phyloP scores from a whole-genome alignment of 2,113 vertebrate species.

The Pachyramphus minor region DNA sequence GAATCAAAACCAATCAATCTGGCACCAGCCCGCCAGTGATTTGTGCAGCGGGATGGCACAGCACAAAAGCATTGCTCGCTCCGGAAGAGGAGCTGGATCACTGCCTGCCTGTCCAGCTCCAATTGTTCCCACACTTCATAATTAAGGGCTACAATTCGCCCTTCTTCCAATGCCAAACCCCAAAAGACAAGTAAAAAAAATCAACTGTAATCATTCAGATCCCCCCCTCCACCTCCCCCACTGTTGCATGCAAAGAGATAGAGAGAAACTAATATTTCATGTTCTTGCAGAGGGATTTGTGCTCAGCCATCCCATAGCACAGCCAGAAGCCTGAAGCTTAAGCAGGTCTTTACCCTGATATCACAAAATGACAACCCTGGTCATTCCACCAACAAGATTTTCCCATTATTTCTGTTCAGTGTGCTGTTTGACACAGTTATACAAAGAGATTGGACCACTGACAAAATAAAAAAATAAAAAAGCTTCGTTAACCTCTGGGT shows the following conservation, averaged over 20 bases:
- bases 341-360: neutral
- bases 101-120: neutral
- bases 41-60: neutral
- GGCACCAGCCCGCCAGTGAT: neutral
- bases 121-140: neutral
- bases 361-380: neutral
- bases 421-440: neutral
- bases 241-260: neutral
- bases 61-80: neutral
- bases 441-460: constrained; percentile 38
- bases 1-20: neutral
- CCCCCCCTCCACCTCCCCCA: neutral
- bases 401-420: constrained; percentile 54
- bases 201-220: fast-evolving
- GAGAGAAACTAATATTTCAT: neutral
- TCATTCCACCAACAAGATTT: constrained; percentile 5
- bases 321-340: neutral
- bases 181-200: neutral
- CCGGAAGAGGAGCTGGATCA: neutral
- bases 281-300: neutral
- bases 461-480: neutral
- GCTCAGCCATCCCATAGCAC: neutral
- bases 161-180: constrained; percentile 21
- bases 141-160: constrained; percentile 25
- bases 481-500: constrained; percentile 33